Conservation (phyloP, 2,888 invertebrate genomes). For the Euphydryas editha region DNA sequence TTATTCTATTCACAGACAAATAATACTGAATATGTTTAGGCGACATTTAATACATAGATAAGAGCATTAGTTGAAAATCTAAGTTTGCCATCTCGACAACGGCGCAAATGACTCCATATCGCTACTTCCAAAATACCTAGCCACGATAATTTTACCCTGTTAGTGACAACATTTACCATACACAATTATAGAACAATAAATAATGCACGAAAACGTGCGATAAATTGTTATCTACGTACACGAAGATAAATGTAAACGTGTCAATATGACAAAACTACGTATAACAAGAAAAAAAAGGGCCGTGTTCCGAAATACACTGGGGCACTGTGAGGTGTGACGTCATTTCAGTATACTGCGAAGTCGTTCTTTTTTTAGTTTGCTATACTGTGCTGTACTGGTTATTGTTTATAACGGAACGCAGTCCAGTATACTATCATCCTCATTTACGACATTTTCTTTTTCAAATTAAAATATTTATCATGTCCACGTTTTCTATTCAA, state of each 20-base stretch:
- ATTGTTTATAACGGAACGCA: too few relatives aligned
- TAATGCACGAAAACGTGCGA: conserved; percentile 73
- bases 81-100: conserved; percentile 23
- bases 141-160: conserved; percentile 73
- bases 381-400: too few relatives aligned
- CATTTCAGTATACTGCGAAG: too few relatives aligned
- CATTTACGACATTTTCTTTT: too few relatives aligned
- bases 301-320: too few relatives aligned
- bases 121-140: conserved; percentile 36
- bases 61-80: conserved; percentile 19
- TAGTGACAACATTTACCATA: conserved; percentile 70
- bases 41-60: conserved; percentile 19
- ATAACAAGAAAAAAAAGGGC: conserved; percentile 40
- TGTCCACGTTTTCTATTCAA: too few relatives aligned
- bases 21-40: conserved; percentile 34
- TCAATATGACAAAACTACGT: conserved; percentile 54
- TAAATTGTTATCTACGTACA: conserved; percentile 52
- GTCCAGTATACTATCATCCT: too few relatives aligned
- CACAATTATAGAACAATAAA: conserved; percentile 65
- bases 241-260: conserved; percentile 56
- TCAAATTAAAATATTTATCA: too few relatives aligned
- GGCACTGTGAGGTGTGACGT: too few relatives aligned
- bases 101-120: conserved; percentile 23
- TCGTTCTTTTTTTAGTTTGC: too few relatives aligned
- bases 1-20: conserved; percentile 36